Base-by-base conservation (phyloP, 2,113 vertebrate species). In the Hylia prasina region DNA sequence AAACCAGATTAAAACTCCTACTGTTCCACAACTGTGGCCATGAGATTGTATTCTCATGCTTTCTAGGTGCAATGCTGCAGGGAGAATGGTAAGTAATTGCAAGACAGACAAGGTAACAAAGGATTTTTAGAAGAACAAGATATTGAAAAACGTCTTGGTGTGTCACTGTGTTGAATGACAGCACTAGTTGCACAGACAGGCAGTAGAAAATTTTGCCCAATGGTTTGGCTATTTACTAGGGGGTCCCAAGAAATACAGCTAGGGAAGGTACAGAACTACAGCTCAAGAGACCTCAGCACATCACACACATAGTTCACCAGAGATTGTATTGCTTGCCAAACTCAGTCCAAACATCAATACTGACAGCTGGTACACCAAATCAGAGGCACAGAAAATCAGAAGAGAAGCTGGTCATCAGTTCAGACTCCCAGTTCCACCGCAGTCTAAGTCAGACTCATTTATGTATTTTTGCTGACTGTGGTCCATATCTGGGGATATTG, bases 401-500 rank as follows among this genome's bases (percentile, higher is more conserved):
- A 20, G 10, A 51, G 12, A 65, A 66, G 20, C 1, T 33, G 19
- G 11, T 48, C 3, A 3, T 27, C 39, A 54, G 39, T 54, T 87
- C 24, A 75, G 58, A 40, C 11, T 73, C 50, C 15, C 51, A 84
- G 18, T 13, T 54, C 40, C 39, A 33, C 25, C 23, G 13, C 23
- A 44, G 13, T 31, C 40, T 73, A 39, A 4, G 27, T 63, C 33
- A 58, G 30, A 3, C 24, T 82, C 27, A 35, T 47, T 51, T 61
- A 54, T 0, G 0, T 15, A 39, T 58, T 84, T 77, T 73, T 78
- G 51, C 35, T 82, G 60, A 66, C 13, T n/a, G 7, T 30, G 16
- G 6, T 63, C 35, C 17, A 2, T 8, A 71, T 40, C 13, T 47
- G 3, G 8, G 39, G 68, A 33, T 6, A 68, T 0, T 51, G 65